These are phyloP conservation scores for Melipona bicolor DNA, from an alignment of 2,888 invertebrate genomes.

Conservation along the genomic window DNA sequence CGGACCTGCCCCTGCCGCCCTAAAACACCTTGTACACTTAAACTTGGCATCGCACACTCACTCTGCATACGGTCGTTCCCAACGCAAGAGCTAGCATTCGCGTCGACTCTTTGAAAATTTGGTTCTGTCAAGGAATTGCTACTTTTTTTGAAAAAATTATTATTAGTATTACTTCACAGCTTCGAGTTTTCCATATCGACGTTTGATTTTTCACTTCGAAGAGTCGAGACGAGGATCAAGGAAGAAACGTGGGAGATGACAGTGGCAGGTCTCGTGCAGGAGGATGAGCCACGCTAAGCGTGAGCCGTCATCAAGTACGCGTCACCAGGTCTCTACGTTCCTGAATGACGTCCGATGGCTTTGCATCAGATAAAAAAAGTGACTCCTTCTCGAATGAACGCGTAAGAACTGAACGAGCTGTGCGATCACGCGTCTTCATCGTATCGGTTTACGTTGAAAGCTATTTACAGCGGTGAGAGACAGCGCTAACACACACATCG, in stretches of 20 bases:
- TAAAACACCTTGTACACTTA: constrained; percentile 70
- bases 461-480: constrained; percentile 57
- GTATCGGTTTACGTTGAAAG: constrained; percentile 43
- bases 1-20: constrained; percentile 81
- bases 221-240: constrained; percentile 53
- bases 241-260: constrained; percentile 57
- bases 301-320: constrained; percentile 63
- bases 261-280: constrained; percentile 76
- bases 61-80: constrained; percentile 65
- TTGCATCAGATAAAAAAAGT: constrained; percentile 30
- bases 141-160: neutral
- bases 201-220: constrained; percentile 48
- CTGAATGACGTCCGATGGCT: constrained; percentile 62
- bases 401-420: constrained; percentile 46
- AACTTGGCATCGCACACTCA: constrained; percentile 73
- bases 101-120: constrained; percentile 45
- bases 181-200: neutral
- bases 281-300: constrained; percentile 71
- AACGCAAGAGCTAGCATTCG: constrained; percentile 71
- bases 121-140: neutral
- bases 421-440: constrained; percentile 25
- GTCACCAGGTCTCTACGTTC: constrained; percentile 71
- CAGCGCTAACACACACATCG: constrained; percentile 35
- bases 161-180: too few relatives aligned
- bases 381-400: constrained; percentile 56